phyloP scores from a whole-genome alignment of 37 sponge, comb jelly and placozoan genomes.

The Lycopodina hypogea region DNA sequence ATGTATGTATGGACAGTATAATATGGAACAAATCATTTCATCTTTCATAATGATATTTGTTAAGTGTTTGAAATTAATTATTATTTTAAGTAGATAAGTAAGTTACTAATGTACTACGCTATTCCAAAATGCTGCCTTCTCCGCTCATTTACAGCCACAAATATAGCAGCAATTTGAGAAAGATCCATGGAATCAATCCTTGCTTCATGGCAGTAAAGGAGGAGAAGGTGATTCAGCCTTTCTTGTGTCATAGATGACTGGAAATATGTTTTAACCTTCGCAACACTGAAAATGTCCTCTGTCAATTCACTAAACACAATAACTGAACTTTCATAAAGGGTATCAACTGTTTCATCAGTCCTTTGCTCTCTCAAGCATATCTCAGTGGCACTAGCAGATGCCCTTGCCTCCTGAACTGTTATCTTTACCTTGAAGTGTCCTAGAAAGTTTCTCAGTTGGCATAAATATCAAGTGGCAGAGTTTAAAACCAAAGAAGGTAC shows the following conservation, averaged over 20 bases:
- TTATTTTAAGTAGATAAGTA: no score
- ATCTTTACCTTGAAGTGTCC: conserved; percentile 40
- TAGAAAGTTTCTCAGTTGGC: conserved; percentile 55
- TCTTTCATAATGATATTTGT: no score
- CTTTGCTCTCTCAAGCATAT: conserved; percentile 30
- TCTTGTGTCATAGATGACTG: conserved; percentile 47
- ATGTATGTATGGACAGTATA: no score
- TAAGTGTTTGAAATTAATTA: no score
- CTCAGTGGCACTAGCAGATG: conserved; percentile 29
- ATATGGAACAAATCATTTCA: no score
- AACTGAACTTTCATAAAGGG: conserved; percentile 17
- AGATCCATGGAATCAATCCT: conserved; percentile 6
- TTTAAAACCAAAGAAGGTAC: conserved; percentile 69
- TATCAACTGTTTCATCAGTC: conserved; percentile 15
- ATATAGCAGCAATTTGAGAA: conserved; percentile 9
- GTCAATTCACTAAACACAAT: conserved; percentile 3
- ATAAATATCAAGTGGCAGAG: conserved; percentile 50
- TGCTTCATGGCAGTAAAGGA: conserved; percentile 41
- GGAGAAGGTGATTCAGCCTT: conserved; percentile 40
- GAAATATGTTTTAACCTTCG: conserved; percentile 48
- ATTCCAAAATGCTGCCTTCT: conserved; percentile 30
- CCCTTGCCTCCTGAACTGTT: conserved; percentile 36
- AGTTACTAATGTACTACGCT: no score
- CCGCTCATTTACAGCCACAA: conserved; percentile 33
- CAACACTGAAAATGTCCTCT: conserved; percentile 40